Base-by-base conservation (phyloP, 2,797 vertebrate species). In the Onychomys leucogaster region DNA sequence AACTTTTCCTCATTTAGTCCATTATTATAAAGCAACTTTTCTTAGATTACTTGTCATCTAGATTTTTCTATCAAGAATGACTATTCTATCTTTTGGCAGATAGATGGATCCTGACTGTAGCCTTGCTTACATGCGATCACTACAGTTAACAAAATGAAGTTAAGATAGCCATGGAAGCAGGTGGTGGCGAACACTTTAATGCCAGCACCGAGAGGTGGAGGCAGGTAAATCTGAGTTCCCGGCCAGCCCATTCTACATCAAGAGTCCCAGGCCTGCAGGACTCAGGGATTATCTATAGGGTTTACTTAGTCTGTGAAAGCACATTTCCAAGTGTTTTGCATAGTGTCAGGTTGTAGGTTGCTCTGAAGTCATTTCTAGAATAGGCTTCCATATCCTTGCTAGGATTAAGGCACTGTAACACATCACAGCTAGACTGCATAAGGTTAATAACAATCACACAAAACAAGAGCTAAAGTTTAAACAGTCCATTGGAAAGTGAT, bases 331-430 rank as follows among this genome's bases (percentile, higher is more conserved):
- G 83, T 73, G 55, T 81, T 85, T 73, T 95, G 90, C 89, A 97
- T 92, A 90, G 84, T 37, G 52, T 77, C 75, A 92, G 73, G 82
- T 57, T 95, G 73, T 16, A 96, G 76, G 81, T 41, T 94, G 69
- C 57, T 93, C 87, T 90, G 57, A 91, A 87, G 97, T 69, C 69
- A 75, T 84, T 87, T 96, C 61, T 96, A 90, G 49, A 94, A 43
- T 83, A 95, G 77, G 75, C 9, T 89, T 96, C 75, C 69, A 89
- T 73, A 95, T 73, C 34, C 71, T 90, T 91, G n/a, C 49, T 86
- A 91, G 55, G 34, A 91, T 91, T 85, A 98, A 97, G 94, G 98
- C 96, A 98, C 92, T 96, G 1, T 78, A 84, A 90, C 10, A 96
- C 41, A 86, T 76, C 83, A 94, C 0, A 88, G 76, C 75, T 92